Percentiles rank a stretch among this genome's conserved stretches.
phyloP scores from a whole-genome alignment of 1,140 invertebrate genomes.

The Hydropsyche tenuis region DNA sequence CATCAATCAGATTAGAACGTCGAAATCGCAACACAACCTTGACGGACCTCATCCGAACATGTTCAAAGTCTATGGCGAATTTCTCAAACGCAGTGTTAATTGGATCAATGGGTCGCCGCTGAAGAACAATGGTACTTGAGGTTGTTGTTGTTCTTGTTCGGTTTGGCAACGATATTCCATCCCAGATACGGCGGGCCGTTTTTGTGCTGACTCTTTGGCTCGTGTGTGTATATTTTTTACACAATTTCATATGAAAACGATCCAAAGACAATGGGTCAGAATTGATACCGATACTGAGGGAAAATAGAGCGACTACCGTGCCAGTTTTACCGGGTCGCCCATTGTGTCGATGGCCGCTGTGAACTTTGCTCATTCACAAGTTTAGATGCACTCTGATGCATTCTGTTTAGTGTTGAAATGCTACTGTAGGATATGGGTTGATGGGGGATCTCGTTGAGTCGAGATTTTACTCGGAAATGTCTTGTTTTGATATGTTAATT shows the following conservation, averaged over 20 bases:
- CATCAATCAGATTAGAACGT: no score
- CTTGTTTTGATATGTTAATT: no score
- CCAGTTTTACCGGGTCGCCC: not conserved
- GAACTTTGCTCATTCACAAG: no score
- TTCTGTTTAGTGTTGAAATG: no score
- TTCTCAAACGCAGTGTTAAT: conserved; percentile 28
- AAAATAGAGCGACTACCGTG: conserved; percentile 32
- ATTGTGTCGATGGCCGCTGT: conserved; percentile 16
- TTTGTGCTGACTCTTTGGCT: not conserved
- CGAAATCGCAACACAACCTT: no score
- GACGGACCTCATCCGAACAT: not conserved
- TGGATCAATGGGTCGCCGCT: conserved; percentile 34
- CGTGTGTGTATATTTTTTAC: conserved; percentile 26
- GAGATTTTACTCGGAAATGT: no score
- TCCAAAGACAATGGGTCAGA: conserved; percentile 17
- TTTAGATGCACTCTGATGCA: no score
- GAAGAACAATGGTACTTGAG: conserved; percentile 27
- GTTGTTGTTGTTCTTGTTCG: conserved; percentile 9
- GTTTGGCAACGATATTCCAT: conserved; percentile 32
- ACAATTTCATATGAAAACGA: conserved; percentile 37
- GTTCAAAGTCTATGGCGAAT: conserved; percentile 19
- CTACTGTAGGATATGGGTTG: no score
- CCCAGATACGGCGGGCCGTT: conserved; percentile 5
- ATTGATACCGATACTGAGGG: not conserved
- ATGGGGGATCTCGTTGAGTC: no score